Percentiles rank a stretch among this genome's conserved stretches.
These are phyloP conservation scores for Dynastes maya DNA, from an alignment of 2,888 invertebrate genomes.

Conservation along the genomic window DNA sequence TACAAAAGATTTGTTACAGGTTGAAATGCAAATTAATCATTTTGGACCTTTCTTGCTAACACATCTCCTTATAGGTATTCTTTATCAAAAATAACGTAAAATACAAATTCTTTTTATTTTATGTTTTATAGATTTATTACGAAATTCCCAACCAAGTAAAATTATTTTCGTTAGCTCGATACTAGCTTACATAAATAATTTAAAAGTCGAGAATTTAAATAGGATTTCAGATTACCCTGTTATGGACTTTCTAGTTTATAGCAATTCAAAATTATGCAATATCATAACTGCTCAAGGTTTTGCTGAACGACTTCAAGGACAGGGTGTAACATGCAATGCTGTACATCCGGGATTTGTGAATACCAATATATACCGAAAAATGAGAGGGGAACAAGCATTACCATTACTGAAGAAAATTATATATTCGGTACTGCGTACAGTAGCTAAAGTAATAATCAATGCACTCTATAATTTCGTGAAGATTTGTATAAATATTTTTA, in stretches of 20 bases:
- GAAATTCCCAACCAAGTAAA: slow-evolving; percentile 66
- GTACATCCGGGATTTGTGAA: slow-evolving; percentile 78
- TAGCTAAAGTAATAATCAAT: slow-evolving; percentile 31
- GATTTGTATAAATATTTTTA: neutral
- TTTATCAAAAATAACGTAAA: neutral
- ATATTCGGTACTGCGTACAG: slow-evolving; percentile 36
- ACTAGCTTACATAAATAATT: slow-evolving; percentile 74
- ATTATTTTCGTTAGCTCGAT: slow-evolving; percentile 69
- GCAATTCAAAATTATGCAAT: slow-evolving; percentile 70
- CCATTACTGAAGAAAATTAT: slow-evolving; percentile 34
- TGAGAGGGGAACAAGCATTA: slow-evolving; percentile 55
- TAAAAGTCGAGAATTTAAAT: slow-evolving; percentile 81
- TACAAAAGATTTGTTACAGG: slow-evolving; percentile 77
- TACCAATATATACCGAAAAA: slow-evolving; percentile 84
- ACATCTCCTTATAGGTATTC: slow-evolving; percentile 73
- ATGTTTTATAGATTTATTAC: slow-evolving; percentile 64
- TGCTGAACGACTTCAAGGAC: slow-evolving; percentile 62
- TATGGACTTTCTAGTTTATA: slow-evolving; percentile 75
- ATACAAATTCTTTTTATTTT: neutral
- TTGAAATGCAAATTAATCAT: slow-evolving; percentile 80
- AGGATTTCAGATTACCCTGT: slow-evolving; percentile 77
- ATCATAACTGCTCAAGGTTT: slow-evolving; percentile 65
- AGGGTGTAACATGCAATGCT: slow-evolving; percentile 66
- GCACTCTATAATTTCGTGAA: neutral
- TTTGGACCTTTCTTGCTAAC: slow-evolving; percentile 85